Percentiles rank a stretch among this genome's conserved stretches.
phyloP scores from a whole-genome alignment of 2,888 invertebrate genomes.

The Spodoptera exigua region DNA sequence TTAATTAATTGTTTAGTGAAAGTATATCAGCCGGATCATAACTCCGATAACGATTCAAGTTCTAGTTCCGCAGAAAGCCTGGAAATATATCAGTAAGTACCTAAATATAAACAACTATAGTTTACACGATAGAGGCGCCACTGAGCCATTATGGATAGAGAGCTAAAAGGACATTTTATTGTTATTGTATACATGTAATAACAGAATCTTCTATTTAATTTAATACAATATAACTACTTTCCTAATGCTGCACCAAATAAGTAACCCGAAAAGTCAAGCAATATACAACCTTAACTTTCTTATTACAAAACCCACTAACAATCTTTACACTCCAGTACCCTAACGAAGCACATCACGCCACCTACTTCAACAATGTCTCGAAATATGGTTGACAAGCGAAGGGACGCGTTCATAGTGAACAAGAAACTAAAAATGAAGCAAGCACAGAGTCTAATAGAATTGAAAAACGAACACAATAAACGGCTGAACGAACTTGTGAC shows the following conservation, averaged over 20 bases:
- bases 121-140: background rate
- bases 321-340: constrained; percentile 84
- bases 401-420: constrained; percentile 80
- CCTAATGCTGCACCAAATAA: too few species aligned
- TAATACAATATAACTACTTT: background rate
- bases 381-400: constrained; percentile 73
- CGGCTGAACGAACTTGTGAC: constrained; percentile 71
- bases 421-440: constrained; percentile 82
- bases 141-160: background rate
- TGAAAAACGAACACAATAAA: constrained; percentile 78
- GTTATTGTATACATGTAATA: too few species aligned
- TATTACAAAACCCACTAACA: background rate
- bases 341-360: constrained; percentile 92
- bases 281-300: too few species aligned
- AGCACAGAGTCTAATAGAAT: constrained; percentile 77
- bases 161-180: too few species aligned
- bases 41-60: constrained; percentile 85
- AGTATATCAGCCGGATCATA: constrained; percentile 90
- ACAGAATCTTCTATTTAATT: too few species aligned
- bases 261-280: too few species aligned
- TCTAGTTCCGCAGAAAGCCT: constrained; percentile 91
- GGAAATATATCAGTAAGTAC: constrained; percentile 92
- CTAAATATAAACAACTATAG: too few species aligned
- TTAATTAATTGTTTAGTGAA: constrained; percentile 92
- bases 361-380: constrained; percentile 84